These are phyloP conservation scores for Allolobophora icterica DNA, from an alignment of 2,888 invertebrate species.

Conservation along the genomic window DNA sequence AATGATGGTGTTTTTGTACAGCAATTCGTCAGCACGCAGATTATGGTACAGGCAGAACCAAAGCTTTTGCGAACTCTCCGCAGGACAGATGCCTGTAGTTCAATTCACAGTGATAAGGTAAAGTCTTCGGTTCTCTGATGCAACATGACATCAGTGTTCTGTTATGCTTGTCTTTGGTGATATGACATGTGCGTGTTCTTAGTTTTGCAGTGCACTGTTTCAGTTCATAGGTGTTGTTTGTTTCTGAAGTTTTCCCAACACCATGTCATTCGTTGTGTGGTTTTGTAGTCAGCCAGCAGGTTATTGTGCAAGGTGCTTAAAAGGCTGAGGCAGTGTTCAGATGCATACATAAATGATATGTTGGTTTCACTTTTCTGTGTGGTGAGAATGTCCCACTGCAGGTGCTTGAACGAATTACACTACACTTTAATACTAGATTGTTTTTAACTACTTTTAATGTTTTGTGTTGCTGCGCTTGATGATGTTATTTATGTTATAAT, in stretches of 20 bases:
- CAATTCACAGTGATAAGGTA: constrained; percentile 59
- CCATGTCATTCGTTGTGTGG: too few species aligned
- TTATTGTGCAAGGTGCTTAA: not conserved
- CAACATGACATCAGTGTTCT: not conserved
- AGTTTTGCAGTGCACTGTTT: not conserved
- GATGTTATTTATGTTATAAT: not conserved
- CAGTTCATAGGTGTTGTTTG: too few species aligned
- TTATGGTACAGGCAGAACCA: constrained; percentile 63
- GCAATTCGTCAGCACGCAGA: constrained; percentile 65
- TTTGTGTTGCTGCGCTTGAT: not conserved
- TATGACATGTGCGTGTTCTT: not conserved
- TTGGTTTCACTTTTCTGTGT: not conserved
- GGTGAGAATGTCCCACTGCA: not conserved
- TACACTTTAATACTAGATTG: not conserved
- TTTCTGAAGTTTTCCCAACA: too few species aligned
- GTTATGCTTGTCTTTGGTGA: not conserved
- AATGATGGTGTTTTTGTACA: constrained; percentile 49
- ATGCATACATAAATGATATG: not conserved
- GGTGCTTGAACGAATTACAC: not conserved
- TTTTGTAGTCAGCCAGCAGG: not conserved
- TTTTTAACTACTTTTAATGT: not conserved
- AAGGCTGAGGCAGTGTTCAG: not conserved
- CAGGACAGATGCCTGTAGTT: constrained; percentile 52
- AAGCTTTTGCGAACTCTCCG: constrained; percentile 58
- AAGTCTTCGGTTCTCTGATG: not conserved